A percentile compares a stretch with the other conserved stretches of the same genome.
Conservation (phyloP, 2,797 vertebrate species). For the Emydoidea blandingii region DNA sequence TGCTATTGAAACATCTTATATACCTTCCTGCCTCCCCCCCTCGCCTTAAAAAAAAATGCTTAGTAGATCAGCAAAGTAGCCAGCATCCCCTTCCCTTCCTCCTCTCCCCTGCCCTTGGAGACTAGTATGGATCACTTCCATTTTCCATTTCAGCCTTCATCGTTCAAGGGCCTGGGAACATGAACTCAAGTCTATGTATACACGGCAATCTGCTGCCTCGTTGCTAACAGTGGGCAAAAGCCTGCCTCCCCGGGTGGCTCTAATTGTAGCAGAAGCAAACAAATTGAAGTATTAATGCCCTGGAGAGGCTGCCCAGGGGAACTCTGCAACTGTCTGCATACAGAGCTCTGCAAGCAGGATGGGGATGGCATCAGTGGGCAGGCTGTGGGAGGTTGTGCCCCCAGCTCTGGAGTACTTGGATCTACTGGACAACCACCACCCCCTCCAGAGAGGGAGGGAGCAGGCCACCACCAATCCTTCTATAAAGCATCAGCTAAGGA, state of each 20-base stretch:
- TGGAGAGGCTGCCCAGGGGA: background rate
- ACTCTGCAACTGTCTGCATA: background rate
- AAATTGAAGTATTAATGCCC: background rate
- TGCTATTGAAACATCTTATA: conserved; percentile 45
- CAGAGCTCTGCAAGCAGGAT: background rate
- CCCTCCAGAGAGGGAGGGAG: background rate
- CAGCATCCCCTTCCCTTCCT: background rate
- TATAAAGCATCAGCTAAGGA: background rate
- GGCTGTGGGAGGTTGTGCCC: background rate
- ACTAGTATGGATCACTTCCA: background rate
- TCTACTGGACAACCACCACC: background rate
- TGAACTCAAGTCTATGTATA: conserved; percentile 1
- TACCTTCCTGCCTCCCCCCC: background rate
- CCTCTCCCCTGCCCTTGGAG: background rate
- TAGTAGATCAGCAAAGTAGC: background rate
- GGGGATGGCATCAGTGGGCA: background rate
- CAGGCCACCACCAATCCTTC: background rate
- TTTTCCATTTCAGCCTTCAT: conserved; percentile 38
- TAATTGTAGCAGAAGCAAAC: background rate
- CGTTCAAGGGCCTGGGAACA: conserved; percentile 44
- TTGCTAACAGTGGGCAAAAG: background rate
- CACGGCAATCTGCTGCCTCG: background rate
- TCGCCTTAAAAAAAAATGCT: background rate
- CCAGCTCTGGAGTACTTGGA: background rate
- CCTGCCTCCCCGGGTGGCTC: background rate